Base-by-base conservation (phyloP, 2,113 vertebrate species). In the Chinchilla lanigera region DNA sequence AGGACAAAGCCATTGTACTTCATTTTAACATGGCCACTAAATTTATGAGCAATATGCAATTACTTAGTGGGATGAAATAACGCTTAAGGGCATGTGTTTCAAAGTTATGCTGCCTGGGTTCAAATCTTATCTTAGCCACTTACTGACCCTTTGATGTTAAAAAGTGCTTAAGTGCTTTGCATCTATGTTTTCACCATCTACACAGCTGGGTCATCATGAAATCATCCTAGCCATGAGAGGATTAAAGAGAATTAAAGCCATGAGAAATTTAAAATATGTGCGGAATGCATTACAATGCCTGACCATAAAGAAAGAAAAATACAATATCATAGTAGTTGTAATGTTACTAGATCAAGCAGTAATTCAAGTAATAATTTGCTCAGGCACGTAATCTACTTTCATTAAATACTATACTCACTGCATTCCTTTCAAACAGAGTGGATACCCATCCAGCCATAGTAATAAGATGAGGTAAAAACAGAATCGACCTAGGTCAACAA, bases 351-450 rank as follows among this genome's bases (percentile, higher is more conserved):
- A 35, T 85, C 26, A 90, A 69, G 44, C 58, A 60, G 77, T 52
- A 52, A 89, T 80, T 91, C 58, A 93, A 93, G 26, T 83, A 71
- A 71, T 78, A 61, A 71, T 96, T 77, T 88, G 19, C 11, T 73
- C 16, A 60, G 91, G 33, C 13, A 87, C 41, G 67, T 84, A 52
- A 81, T 61, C 61, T n/a, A 63, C 9, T 92, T 52, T 95, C 16
- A 50, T 73, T 82, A 93, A 90, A 58, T 65, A 91, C 11, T 2
- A 5, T 3, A 20, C 14, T 75, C 5, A 20, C 14, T 75, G 56
- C 3, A 7, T 26, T 65, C 47, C 44, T 89, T 69, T 60, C 44
- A 84, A 90, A 82, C 3, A 28, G 20, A 33, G n/a, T 52, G 41
- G 28, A 24, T 22, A 90, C 13, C 33, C 20, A 86, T 13, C 22